phyloP scores from a whole-genome alignment of 2,888 invertebrate genomes.

The Perithous albicinctus region DNA sequence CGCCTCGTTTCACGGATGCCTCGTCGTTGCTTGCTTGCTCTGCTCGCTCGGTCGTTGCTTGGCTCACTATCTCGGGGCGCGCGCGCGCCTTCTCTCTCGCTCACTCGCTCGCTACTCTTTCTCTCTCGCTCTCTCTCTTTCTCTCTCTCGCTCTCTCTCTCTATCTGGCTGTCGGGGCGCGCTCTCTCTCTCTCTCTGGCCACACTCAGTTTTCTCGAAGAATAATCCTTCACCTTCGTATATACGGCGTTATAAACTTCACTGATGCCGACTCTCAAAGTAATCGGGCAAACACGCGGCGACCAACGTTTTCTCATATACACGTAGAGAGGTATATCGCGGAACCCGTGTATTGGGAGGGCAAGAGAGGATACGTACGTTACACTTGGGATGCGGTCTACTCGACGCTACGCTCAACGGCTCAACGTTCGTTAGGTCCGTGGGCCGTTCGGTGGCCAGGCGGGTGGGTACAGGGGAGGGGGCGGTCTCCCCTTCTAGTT shows the following conservation, averaged over 20 bases:
- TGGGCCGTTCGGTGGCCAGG: constrained; percentile 79
- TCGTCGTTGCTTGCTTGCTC: constrained; percentile 28
- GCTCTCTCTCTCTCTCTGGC: constrained; percentile 55
- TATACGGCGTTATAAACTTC: constrained; percentile 58
- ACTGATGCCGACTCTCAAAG: constrained; percentile 63
- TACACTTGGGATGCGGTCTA: constrained; percentile 79
- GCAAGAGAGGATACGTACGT: constrained; percentile 73
- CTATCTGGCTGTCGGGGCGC: constrained; percentile 57
- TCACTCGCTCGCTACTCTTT: too few species aligned
- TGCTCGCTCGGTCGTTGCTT: constrained; percentile 28
- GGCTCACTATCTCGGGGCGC: constrained; percentile 65
- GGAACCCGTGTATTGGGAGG: constrained; percentile 71
- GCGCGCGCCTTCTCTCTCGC: constrained; percentile 51
- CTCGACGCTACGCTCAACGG: constrained; percentile 84
- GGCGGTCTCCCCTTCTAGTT: constrained; percentile 73
- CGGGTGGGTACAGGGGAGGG: constrained; percentile 75
- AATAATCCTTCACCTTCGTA: constrained; percentile 61
- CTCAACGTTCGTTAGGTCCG: constrained; percentile 82
- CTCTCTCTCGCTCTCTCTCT: constrained; percentile 55
- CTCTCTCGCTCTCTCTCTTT: constrained; percentile 51
- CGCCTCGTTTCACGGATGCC: constrained; percentile 61
- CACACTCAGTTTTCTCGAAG: constrained; percentile 61
- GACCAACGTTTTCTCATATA: constrained; percentile 67
- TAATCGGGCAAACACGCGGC: constrained; percentile 67
- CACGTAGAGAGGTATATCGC: constrained; percentile 67